Evolutionary conservation across 2,797 vertebrate species (phyloP).

Genomic region (Cryptoblepharus egeriae): DNA sequence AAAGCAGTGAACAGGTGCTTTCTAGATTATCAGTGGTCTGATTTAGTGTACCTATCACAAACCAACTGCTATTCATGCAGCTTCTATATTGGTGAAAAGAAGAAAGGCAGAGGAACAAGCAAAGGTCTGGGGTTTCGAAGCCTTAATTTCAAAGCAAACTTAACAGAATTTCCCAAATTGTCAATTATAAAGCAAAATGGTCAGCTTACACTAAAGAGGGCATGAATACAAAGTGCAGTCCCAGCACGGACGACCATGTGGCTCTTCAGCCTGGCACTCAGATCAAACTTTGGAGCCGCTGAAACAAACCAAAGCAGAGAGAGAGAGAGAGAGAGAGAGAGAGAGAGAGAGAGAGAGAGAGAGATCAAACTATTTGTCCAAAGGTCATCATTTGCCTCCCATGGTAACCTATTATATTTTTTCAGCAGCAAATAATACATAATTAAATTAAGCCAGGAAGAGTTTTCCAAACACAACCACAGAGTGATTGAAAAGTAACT

Average conservation of each 20-base stretch:
- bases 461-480: not conserved
- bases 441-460: not conserved
- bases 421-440: accelerated
- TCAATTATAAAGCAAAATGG: not conserved
- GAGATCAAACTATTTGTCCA: not conserved
- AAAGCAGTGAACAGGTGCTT: not conserved
- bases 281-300: slow-evolving; percentile 74
- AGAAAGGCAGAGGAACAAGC: no score
- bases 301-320: not conserved
- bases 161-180: slow-evolving; percentile 2
- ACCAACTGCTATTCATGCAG: no score
- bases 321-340: not conserved
- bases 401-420: not conserved
- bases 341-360: not conserved
- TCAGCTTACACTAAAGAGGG: slow-evolving; percentile 74
- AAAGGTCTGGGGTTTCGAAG: not conserved
- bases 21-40: not conserved
- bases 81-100: not conserved
- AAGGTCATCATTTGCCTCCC: not conserved
- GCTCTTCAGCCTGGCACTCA: slow-evolving; percentile 75
- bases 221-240: slow-evolving; percentile 71
- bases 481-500: no score
- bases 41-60: not conserved
- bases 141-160: slow-evolving; percentile 18
- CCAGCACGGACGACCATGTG: slow-evolving; percentile 77